Evolutionary conservation across 2,113 vertebrate species (phyloP).

Genomic region (Todiramphus chloris): DNA sequence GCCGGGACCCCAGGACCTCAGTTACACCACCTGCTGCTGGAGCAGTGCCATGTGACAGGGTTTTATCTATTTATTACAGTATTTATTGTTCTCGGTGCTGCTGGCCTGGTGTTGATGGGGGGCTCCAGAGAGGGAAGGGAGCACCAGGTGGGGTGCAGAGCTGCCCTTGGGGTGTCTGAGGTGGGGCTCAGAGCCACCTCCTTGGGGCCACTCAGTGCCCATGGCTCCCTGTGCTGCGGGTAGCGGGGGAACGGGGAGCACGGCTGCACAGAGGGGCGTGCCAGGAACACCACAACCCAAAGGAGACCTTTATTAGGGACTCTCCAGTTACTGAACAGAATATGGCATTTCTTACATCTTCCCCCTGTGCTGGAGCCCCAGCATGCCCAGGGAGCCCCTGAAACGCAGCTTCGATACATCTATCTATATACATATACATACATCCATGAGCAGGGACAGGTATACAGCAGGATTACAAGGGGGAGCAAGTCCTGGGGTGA

Average conservation of each 20-base stretch:
- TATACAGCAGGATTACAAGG: neutral
- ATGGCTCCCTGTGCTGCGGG: accelerated
- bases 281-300: neutral
- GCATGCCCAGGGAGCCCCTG: accelerated
- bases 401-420: neutral
- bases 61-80: slow-evolving; percentile 66
- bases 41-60: neutral
- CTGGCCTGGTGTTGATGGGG: neutral
- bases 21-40: accelerated
- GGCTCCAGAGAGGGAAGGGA: neutral
- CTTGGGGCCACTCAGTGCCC: accelerated
- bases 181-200: neutral
- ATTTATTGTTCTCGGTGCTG: slow-evolving; percentile 52
- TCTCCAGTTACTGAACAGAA: neutral
- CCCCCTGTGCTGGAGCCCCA: accelerated
- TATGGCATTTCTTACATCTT: slow-evolving; percentile 40
- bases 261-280: accelerated
- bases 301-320: slow-evolving; percentile 32
- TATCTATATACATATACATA: slow-evolving; percentile 49
- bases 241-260: neutral
- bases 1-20: neutral
- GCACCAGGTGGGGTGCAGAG: accelerated
- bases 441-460: neutral
- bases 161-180: neutral
- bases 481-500: neutral